Percentiles rank a stretch among this genome's conserved stretches.
These are phyloP conservation scores for Scaptomyza flava DNA, from an alignment of 2,888 invertebrate genomes.

Conservation along the genomic window DNA sequence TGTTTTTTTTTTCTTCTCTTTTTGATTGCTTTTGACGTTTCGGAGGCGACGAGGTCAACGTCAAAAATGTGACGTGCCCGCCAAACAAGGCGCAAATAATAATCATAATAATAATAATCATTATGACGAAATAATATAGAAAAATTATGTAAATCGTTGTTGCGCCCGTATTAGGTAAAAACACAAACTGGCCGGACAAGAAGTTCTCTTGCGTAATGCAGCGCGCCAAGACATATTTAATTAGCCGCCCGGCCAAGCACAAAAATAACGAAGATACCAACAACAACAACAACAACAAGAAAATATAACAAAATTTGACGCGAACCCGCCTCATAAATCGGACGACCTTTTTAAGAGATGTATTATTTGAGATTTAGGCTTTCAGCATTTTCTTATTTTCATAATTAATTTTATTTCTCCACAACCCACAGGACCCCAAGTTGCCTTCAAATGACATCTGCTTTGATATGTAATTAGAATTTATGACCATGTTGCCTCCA, in stretches of 20 bases:
- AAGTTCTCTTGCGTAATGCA: constrained; percentile 53
- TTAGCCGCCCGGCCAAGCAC: constrained; percentile 40
- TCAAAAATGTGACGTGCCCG: constrained; percentile 48
- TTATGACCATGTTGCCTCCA: constrained; percentile 25
- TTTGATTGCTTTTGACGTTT: background rate
- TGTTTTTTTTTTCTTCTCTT: too few species aligned
- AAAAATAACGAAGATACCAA: constrained; percentile 14
- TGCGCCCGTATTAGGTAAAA: constrained; percentile 53
- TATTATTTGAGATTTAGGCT: constrained; percentile 26
- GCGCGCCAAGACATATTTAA: constrained; percentile 48
- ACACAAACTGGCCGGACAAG: constrained; percentile 38
- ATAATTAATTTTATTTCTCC: constrained; percentile 40
- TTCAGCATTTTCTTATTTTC: constrained; percentile 28
- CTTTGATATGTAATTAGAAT: constrained; percentile 49
- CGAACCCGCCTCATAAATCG: constrained; percentile 31
- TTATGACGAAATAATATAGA: constrained; percentile 64
- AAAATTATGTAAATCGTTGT: constrained; percentile 67
- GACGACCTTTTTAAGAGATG: constrained; percentile 36
- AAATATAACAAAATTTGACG: constrained; percentile 11
- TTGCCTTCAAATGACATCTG: constrained; percentile 34
- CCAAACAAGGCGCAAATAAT: constrained; percentile 60
- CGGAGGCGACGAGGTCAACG: constrained; percentile 27
- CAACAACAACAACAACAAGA: background rate
- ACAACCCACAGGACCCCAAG: background rate
- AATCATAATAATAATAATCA: constrained; percentile 58